Evolutionary conservation across 2,888 invertebrate genomes (phyloP).

Genomic region (Troides aeacus): DNA sequence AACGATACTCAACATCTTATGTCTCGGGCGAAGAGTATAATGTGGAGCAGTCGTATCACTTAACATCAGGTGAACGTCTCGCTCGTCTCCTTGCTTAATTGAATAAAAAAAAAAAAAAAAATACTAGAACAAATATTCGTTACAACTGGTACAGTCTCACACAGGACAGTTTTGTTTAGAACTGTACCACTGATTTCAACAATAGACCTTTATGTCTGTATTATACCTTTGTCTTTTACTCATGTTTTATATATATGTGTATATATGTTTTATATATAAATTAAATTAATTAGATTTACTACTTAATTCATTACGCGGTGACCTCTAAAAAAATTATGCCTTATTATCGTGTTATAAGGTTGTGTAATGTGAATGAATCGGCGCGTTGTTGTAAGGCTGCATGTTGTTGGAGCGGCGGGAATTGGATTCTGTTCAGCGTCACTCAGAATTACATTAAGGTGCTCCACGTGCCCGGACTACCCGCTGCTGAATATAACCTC

Average conservation of each 20-base stretch:
- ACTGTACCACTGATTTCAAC: neutral
- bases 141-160: neutral
- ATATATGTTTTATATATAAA: neutral
- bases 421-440: slow-evolving; percentile 65
- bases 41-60: no score
- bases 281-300: slow-evolving; percentile 21
- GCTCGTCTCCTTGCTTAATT: no score
- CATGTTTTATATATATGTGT: neutral
- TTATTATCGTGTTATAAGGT: slow-evolving; percentile 59
- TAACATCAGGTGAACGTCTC: no score
- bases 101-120: no score
- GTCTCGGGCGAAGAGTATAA: no score
- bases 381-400: slow-evolving; percentile 67
- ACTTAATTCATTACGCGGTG: slow-evolving; percentile 26
- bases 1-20: no score
- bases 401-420: slow-evolving; percentile 44
- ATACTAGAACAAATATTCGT: no score
- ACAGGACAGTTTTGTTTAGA: neutral
- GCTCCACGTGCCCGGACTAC: slow-evolving; percentile 55
- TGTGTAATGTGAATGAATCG: slow-evolving; percentile 51
- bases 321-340: slow-evolving; percentile 35
- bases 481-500: neutral
- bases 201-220: neutral
- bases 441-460: slow-evolving; percentile 62
- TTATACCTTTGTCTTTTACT: neutral